Conservation (phyloP, 1,140 invertebrate species). For the Aphaenogaster floridana region DNA sequence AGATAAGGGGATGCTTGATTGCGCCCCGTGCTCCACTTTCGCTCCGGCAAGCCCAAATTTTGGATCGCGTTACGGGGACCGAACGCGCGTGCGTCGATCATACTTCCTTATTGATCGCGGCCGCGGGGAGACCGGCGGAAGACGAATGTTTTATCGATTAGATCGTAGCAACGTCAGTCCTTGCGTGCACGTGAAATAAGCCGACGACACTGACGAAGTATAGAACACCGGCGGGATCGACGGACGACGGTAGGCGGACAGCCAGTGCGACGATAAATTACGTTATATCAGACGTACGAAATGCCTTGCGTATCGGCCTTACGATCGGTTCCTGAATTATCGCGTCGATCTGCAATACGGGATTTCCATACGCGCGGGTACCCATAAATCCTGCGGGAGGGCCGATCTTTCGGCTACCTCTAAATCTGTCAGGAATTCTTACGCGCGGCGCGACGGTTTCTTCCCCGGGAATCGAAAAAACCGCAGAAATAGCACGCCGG, state of each 20-base stretch:
- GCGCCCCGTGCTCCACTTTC: neutral
- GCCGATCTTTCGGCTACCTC: constrained; percentile 55
- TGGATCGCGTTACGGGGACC: neutral
- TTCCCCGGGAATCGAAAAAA: constrained; percentile 22
- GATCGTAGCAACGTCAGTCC: constrained; percentile 58
- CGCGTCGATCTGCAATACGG: constrained; percentile 54
- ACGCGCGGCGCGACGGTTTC: constrained; percentile 32
- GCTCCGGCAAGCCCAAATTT: constrained; percentile 10
- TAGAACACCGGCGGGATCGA: constrained; percentile 25
- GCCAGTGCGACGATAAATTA: constrained; percentile 56
- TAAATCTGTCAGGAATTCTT: constrained; percentile 54
- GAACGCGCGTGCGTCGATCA: constrained; percentile 59
- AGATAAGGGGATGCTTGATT: constrained; percentile 6
- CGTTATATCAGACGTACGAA: constrained; percentile 57
- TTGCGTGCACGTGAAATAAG: constrained; percentile 54
- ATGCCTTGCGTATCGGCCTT: constrained; percentile 41
- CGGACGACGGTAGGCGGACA: constrained; percentile 31
- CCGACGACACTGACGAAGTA: constrained; percentile 60
- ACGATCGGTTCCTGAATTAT: constrained; percentile 56
- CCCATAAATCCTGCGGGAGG: constrained; percentile 43
- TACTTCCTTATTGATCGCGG: constrained; percentile 56
- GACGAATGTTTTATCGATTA: constrained; percentile 62
- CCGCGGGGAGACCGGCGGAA: constrained; percentile 10
- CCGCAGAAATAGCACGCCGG: constrained; percentile 4
- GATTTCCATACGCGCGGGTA: constrained; percentile 53